phyloP scores from a whole-genome alignment of 2,888 invertebrate species.

The Standfussiana lucernea region DNA sequence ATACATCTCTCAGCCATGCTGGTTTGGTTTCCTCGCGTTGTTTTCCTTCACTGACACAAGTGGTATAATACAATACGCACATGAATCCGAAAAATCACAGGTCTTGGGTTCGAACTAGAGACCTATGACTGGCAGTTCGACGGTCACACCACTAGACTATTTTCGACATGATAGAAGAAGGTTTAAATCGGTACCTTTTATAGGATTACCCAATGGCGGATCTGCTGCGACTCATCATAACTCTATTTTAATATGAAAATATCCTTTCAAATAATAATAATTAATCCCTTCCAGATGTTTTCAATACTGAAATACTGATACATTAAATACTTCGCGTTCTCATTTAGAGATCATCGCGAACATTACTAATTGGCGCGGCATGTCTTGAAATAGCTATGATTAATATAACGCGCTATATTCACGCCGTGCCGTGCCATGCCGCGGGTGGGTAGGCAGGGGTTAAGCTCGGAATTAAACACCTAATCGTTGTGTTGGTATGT shows the following conservation, averaged over 20 bases:
- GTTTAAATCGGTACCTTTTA: not conserved
- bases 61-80: no score
- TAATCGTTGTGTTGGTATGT: slow-evolving; percentile 55
- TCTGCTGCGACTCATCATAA: not conserved
- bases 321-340: slow-evolving; percentile 4
- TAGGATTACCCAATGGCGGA: not conserved
- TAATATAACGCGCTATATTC: slow-evolving; percentile 53
- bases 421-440: slow-evolving; percentile 18
- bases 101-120: no score
- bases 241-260: slow-evolving; percentile 17
- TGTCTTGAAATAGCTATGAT: slow-evolving; percentile 63
- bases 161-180: not conserved
- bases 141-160: no score
- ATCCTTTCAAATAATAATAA: not conserved
- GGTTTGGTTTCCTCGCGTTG: no score
- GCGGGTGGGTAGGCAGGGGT: slow-evolving; percentile 39
- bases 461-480: slow-evolving; percentile 57
- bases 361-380: slow-evolving; percentile 50
- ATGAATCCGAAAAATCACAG: no score
- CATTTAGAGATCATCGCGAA: slow-evolving; percentile 45
- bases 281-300: slow-evolving; percentile 43
- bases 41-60: no score
- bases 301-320: slow-evolving; percentile 26
- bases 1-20: no score
- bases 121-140: no score